These are phyloP conservation scores for Metacarcinus magister DNA, from an alignment of 2,888 invertebrate genomes.

Conservation along the genomic window DNA sequence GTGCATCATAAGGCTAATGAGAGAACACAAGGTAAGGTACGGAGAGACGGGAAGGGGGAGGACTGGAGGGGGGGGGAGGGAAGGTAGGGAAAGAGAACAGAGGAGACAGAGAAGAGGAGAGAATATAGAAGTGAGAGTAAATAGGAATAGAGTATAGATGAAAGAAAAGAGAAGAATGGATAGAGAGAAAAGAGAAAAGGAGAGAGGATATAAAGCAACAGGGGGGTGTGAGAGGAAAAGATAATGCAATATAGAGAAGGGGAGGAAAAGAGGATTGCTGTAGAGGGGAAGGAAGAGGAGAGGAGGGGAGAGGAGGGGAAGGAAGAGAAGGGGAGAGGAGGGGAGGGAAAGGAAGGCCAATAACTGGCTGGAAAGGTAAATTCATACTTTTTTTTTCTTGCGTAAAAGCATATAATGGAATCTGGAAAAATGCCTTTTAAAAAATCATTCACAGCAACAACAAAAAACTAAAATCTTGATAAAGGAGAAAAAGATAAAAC, in stretches of 20 bases:
- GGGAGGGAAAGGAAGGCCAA: neutral
- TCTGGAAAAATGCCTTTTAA: neutral
- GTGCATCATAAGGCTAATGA: neutral
- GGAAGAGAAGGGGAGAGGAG: neutral
- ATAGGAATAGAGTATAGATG: neutral
- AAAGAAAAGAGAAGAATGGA: neutral
- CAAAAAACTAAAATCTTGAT: neutral
- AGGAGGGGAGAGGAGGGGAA: neutral
- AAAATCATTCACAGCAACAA: neutral
- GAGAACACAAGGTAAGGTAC: neutral
- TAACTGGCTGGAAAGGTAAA: neutral
- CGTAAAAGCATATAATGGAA: neutral
- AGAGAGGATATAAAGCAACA: neutral
- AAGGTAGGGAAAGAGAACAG: neutral
- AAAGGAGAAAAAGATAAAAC: neutral
- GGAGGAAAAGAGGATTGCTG: neutral
- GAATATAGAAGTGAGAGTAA: neutral
- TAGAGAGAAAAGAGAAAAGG: neutral
- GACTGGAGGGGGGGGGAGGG: neutral
- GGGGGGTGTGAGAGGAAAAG: neutral
- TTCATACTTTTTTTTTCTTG: neutral
- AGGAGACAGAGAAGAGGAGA: neutral
- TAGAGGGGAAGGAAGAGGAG: neutral
- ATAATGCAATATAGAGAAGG: neutral
- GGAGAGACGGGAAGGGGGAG: neutral